Evolutionary conservation across 2,797 vertebrate species (phyloP), one percentile per base, ranked within the genome.

Genomic region (Sternotherus odoratus): DNA sequence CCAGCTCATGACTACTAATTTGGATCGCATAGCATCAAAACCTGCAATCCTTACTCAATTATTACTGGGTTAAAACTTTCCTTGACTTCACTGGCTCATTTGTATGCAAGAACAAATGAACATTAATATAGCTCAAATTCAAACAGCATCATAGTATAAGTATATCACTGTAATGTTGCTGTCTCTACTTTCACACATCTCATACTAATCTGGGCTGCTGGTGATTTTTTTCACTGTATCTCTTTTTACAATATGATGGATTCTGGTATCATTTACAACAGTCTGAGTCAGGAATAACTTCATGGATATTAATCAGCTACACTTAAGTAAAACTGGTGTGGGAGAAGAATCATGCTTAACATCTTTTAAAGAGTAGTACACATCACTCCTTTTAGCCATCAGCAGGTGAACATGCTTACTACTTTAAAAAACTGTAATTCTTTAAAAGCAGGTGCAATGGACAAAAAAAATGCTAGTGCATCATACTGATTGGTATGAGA

Each of bases 301-400:
- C 15, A 51, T 60, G 12, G 11, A 39, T 83, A 8, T 86, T 86
- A 81, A 81, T 53, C 4, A 74, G 69, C 15, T 0, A 9, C 49
- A 3, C 6, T 11, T 49, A 21, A 15, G 15, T 57, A 74, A 51
- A 78, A 91, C 4, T 60, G 7, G 66, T 17, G 43, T 79, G 24
- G 80, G n/a, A 75, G 12, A 13, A 72, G 46, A 74, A 74, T 63
- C 57, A 90, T 86, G 19, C n/a, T 19, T 6, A 46, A 12, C 88
- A 24, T 12, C 57, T 69, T 82, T 81, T 88, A 79, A 81, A 1
- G 48, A 43, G 12, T 23, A 19, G 9, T 77, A 54, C 46, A 5
- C 2, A 8, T 56, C 48, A 72, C 15, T 79, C 36, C 77, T 48
- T 2, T 89, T 28, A 80, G 33, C 43, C 56, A 0, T 0, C 77